Percentiles rank a stretch among this genome's conserved stretches.
phyloP scores from a whole-genome alignment of 2,888 invertebrate genomes.

The Ophioninae sp. region DNA sequence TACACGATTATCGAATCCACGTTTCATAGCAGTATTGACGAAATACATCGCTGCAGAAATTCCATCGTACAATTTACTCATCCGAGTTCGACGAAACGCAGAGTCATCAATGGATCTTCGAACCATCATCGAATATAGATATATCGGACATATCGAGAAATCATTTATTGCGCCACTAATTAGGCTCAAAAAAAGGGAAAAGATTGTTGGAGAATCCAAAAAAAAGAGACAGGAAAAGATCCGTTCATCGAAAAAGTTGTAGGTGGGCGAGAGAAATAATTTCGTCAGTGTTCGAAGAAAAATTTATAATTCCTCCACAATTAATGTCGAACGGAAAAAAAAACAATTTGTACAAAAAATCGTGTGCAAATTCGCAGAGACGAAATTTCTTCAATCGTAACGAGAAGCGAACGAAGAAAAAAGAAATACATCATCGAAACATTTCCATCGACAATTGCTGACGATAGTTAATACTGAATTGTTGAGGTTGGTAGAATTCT shows the following conservation, averaged over 20 bases:
- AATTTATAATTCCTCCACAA: neutral
- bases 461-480: neutral
- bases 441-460: neutral
- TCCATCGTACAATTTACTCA: too few relatives aligned
- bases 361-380: neutral
- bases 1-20: conserved; percentile 12
- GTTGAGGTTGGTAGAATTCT: neutral
- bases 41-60: neutral
- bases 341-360: neutral
- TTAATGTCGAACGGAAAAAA: neutral
- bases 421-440: neutral
- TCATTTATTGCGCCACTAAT: neutral
- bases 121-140: too few relatives aligned
- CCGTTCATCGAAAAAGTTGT: neutral
- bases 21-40: neutral
- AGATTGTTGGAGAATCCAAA: neutral
- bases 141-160: too few relatives aligned
- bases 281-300: neutral
- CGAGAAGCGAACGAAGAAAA: neutral
- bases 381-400: neutral
- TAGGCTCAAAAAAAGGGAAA: neutral
- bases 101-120: too few relatives aligned
- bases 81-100: too few relatives aligned
- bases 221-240: neutral
- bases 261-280: neutral